These are phyloP conservation scores for Canis aureus DNA, from an alignment of 2,113 vertebrate species.

Conservation along the genomic window DNA sequence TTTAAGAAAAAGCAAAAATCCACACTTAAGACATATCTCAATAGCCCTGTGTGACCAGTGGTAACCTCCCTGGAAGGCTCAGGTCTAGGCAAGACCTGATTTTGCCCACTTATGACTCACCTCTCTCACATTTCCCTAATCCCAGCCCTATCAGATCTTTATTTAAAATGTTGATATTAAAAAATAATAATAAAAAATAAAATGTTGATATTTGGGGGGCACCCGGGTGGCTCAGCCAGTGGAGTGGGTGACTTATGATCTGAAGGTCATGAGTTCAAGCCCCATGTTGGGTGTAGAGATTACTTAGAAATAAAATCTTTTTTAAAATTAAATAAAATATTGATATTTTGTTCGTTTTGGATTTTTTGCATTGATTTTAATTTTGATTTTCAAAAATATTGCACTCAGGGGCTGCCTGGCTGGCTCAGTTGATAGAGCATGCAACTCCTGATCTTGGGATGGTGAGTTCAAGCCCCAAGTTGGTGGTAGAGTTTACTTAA, in stretches of 20 bases:
- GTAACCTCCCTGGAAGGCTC: background rate
- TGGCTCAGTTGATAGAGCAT: background rate
- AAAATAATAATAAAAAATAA: background rate
- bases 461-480: background rate
- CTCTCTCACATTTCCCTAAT: background rate
- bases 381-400: background rate
- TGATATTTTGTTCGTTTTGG: background rate
- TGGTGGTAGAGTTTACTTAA: background rate
- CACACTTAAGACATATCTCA: background rate
- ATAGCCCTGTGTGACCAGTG: background rate
- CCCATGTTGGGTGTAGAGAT: background rate
- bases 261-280: background rate
- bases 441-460: background rate
- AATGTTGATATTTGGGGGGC: background rate
- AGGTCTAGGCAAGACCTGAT: background rate
- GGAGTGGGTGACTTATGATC: background rate
- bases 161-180: background rate
- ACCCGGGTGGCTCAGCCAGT: background rate
- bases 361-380: background rate
- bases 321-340: background rate
- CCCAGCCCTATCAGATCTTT: background rate
- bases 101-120: background rate
- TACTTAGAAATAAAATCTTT: background rate
- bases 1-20: background rate
- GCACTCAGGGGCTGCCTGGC: background rate